Percentiles rank a stretch among this genome's conserved stretches.
phyloP scores from a whole-genome alignment of 2,888 invertebrate species.

The Nesidiocoris tenuis region DNA sequence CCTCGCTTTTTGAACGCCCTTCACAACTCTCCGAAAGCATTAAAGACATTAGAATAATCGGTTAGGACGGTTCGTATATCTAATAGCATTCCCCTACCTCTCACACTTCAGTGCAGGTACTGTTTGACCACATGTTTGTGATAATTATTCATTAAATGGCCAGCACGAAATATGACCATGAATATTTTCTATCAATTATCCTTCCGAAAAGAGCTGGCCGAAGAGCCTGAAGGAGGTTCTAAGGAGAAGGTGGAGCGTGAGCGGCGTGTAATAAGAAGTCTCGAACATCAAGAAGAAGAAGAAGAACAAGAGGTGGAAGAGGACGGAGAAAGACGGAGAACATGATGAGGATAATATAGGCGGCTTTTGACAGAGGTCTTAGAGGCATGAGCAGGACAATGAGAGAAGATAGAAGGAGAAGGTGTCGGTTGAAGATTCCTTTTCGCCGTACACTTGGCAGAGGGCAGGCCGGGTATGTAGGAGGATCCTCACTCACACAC shows the following conservation, averaged over 20 bases:
- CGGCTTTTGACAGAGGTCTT: background rate
- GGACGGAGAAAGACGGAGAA: too few species aligned
- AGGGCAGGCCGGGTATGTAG: background rate
- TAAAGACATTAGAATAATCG: constrained; percentile 28
- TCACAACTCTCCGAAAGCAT: constrained; percentile 22
- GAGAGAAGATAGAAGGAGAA: background rate
- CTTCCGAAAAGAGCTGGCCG: constrained; percentile 18
- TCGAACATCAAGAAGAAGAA: background rate
- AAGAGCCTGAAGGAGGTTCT: background rate
- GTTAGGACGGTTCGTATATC: constrained; percentile 13
- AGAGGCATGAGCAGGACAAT: background rate
- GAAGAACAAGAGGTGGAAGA: background rate
- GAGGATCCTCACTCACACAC: background rate
- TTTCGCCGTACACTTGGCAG: background rate
- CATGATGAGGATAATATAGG: background rate
- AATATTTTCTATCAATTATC: constrained; percentile 38
- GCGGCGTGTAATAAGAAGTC: constrained; percentile 25
- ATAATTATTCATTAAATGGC: constrained; percentile 36
- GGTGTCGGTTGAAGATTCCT: background rate
- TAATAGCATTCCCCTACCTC: constrained; percentile 15
- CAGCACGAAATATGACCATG: constrained; percentile 34
- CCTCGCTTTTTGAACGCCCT: constrained; percentile 1
- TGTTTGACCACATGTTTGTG: constrained; percentile 34
- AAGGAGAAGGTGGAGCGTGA: constrained; percentile 10
- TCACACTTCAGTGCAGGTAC: constrained; percentile 6